phyloP scores from a whole-genome alignment of 2,888 invertebrate genomes.

The Bombyx huttoni region DNA sequence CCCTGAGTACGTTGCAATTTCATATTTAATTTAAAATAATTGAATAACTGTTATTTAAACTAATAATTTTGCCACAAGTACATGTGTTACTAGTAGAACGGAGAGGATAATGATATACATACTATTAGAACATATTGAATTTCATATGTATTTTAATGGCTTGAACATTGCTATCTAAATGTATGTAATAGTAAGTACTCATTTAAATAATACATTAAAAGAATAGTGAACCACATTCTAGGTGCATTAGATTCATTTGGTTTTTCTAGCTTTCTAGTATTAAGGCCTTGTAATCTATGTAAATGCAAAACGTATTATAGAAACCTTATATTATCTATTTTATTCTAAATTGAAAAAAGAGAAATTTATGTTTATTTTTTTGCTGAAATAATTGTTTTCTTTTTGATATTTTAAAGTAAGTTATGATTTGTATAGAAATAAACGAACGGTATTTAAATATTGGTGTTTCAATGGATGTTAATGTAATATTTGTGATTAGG shows the following conservation, averaged over 20 bases:
- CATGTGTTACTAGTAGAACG: no score
- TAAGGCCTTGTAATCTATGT: slow-evolving; percentile 60
- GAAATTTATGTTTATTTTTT: slow-evolving; percentile 48
- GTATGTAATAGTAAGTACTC: no score
- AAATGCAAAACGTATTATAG: slow-evolving; percentile 46
- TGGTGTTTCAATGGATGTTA: not conserved
- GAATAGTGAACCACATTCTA: slow-evolving; percentile 8
- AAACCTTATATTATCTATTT: slow-evolving; percentile 38
- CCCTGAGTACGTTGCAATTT: no score
- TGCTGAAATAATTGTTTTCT: slow-evolving; percentile 52
- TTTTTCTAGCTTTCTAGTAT: slow-evolving; percentile 13
- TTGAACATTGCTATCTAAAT: no score
- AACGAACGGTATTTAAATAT: slow-evolving; percentile 17
- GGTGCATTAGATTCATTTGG: slow-evolving; percentile 13
- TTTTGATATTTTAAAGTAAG: slow-evolving; percentile 53
- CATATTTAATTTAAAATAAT: no score
- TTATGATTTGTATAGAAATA: slow-evolving; percentile 47
- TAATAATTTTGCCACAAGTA: no score
- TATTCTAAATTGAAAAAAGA: slow-evolving; percentile 23
- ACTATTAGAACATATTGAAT: no score
- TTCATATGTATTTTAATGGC: no score
- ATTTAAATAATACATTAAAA: no score
- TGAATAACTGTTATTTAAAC: no score
- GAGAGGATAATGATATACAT: no score
- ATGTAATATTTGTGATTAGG: no score